Base-by-base conservation (phyloP, 2,113 vertebrate species). In the Eclectus roratus region DNA sequence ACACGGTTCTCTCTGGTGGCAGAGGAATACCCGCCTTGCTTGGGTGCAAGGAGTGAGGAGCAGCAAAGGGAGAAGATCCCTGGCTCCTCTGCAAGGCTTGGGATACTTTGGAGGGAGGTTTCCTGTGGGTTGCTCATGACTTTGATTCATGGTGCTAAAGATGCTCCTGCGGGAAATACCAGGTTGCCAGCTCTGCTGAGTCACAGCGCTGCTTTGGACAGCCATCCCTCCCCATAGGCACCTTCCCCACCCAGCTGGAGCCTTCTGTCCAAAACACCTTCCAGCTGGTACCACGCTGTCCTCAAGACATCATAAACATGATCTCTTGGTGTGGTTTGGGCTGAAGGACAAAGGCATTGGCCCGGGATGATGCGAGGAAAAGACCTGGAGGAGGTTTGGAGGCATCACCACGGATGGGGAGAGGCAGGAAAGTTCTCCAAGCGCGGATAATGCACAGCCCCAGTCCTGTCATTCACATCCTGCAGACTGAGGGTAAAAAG, bases 371-470 rank as follows among this genome's bases (percentile, higher is more conserved):
- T 27, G 31, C 0, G 0, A 28, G 2, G 63, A 73, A 31, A 73
- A 55, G 60, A 35, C 24, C 24, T 56, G 53, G 33, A 68, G 35
- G 47, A 50, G 41, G 11, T 55, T 46, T 68, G 37, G 43, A 79
- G 60, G 50, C 6, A 6, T 46, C 44, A 7, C 35, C 13, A 3
- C 6, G 37, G 35, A 35, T 69, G 37, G 39, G 18, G 21, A 73
- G 33, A 71, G 64, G 76, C 43, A 64, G 49, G 20, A 31, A 85
- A 21, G 39, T 17, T n/a, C 52, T 68, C 29, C 72, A 52, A 13
- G 37, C 1, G 0, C 3, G 27, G n/a, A 6, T 9, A 18, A 18
- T 7, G 4, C 17, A 4, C 11, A 14, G 41, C 14, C 37, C 43
- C 33, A 27, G 28, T 44, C 86, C 74, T 50, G 55, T 33, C 24